Base-by-base conservation (phyloP, 2,113 vertebrate species). In the Ochotona curzoniae region DNA sequence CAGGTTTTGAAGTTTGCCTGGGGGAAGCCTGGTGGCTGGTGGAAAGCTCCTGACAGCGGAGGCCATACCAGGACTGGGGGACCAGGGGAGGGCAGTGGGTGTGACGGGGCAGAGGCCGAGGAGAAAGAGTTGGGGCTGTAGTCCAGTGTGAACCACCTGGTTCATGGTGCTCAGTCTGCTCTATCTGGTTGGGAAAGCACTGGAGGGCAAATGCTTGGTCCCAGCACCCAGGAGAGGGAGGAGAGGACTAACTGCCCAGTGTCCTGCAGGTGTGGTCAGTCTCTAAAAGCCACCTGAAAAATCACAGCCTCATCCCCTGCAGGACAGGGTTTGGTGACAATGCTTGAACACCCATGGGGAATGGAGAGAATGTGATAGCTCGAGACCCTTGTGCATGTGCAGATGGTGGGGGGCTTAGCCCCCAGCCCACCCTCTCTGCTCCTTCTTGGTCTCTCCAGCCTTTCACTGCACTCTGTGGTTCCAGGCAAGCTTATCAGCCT, bases 1-100 rank as follows among this genome's bases (percentile, higher is more conserved):
- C 11, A 25, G 69, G 90, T 73, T 67, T 92, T 93, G 51, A 47
- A 94, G 74, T 75, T 86, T 91, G 23, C 38, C 20, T 10, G 15
- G 44, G 25, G 18, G 44, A 60, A 60, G 28, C 51, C 51, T 54
- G 38, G 38, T 44, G 38, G 32, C 61, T 4, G 54, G 64, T 44
- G 63, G 26, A 38, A 78, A 13, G 44, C 11, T 15, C 15, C 17
- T 75, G 26, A 26, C 61, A 51, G 35, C 21, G 26, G 78, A 17
- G 79, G 28, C 44, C 57, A n/a, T 28, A 5, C 30, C 8, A 57
- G 66, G n/a, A 61, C 51, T 3, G 9, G 26, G 38, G 49, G 38
- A 61, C 51, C 17, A 14, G 0, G 2, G 44, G 35, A 57, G 64
- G 49, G 35, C 4, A 5, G 76, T 2, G 3, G 18, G 70, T 44